Base-by-base conservation (phyloP, 2,888 invertebrate genomes). In the Drosophila parthenogenetica region DNA sequence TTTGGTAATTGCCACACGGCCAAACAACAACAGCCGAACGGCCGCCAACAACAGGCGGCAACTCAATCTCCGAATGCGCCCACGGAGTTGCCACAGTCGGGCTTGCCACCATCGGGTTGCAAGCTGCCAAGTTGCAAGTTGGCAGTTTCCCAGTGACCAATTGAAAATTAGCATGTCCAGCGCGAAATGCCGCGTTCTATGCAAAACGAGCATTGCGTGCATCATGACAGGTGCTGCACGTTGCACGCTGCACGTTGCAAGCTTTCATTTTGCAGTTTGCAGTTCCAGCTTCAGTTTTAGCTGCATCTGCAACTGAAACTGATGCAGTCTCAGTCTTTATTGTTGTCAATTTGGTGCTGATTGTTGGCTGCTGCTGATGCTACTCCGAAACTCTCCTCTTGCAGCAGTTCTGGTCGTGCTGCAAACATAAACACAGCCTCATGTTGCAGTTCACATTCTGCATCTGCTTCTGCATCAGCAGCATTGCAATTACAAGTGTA, bases 91-190 rank as follows among this genome's bases (percentile, higher is more conserved):
- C 54, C 50, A 35, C 32, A 22, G 40, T 49, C 45, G 37, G 50
- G 29, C 29, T 59, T 49, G 32, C 48, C 11, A 13, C n/a, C 14
- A 13, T 5, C 29, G 11, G 32, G 32, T 32, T 32, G 29, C 29
- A 5, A 13, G 37, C 13, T 37, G 14, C 39, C 39, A 39, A 14
- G n/a, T 39, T 39, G 39, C 39, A 4, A 14, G 39, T 39, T 39
- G 32, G 8, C 32, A 8, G 11, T 32, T 32, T 0, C 32, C 17
- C 25, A 65, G 45, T 60, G 53, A 55, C 67, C 88, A 88, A 85
- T 85, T 85, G 88, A 85, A 87, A 89, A 87, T 87, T 87, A 87
- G 86, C 83, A 79, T 89, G 86, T 87, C 73, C 86, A 72, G 75
- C 46, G 55, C 32, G 37, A 42, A 40, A 57, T 63, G 73, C 57